These are phyloP conservation scores for Xestia rhomboidea DNA, from an alignment of 2,888 invertebrate genomes.

Conservation along the genomic window DNA sequence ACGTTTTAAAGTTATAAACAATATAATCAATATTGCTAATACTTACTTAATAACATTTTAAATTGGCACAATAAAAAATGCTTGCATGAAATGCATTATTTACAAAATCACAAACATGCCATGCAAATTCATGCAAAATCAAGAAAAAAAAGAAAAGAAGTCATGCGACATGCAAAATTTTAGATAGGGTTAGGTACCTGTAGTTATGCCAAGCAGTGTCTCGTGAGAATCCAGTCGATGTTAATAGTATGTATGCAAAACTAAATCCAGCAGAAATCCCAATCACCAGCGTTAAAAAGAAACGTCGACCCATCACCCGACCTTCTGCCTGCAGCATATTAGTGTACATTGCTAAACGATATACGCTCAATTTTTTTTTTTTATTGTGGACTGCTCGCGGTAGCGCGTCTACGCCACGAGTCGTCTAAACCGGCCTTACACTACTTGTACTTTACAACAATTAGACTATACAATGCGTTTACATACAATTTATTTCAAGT, in stretches of 20 bases:
- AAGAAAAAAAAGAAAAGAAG: conserved; percentile 45
- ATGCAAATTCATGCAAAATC: conserved; percentile 43
- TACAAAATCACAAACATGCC: conserved; percentile 45
- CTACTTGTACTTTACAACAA: conserved; percentile 55
- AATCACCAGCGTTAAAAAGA: conserved; percentile 92
- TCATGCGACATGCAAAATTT: conserved; percentile 73
- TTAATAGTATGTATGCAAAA: conserved; percentile 93
- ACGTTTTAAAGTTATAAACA: background rate
- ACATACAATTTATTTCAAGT: conserved; percentile 48
- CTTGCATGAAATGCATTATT: conserved; percentile 5
- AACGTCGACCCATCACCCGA: conserved; percentile 92
- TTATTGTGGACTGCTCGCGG: conserved; percentile 39
- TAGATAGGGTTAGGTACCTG: conserved; percentile 85
- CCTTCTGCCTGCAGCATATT: conserved; percentile 84
- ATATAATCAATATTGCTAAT: background rate
- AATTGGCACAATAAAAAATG: background rate
- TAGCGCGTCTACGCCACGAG: conserved; percentile 59
- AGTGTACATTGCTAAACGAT: conserved; percentile 65
- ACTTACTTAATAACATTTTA: background rate
- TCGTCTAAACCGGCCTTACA: conserved; percentile 59
- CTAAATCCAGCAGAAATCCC: conserved; percentile 95
- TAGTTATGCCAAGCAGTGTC: conserved; percentile 85
- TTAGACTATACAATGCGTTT: conserved; percentile 58
- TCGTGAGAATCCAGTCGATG: conserved; percentile 89
- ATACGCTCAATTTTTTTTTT: conserved; percentile 49